Percentiles rank a stretch among this genome's conserved stretches.
These are phyloP conservation scores for Oscheius sp. DNA, from an alignment of 2,888 invertebrate genomes.

Conservation along the genomic window DNA sequence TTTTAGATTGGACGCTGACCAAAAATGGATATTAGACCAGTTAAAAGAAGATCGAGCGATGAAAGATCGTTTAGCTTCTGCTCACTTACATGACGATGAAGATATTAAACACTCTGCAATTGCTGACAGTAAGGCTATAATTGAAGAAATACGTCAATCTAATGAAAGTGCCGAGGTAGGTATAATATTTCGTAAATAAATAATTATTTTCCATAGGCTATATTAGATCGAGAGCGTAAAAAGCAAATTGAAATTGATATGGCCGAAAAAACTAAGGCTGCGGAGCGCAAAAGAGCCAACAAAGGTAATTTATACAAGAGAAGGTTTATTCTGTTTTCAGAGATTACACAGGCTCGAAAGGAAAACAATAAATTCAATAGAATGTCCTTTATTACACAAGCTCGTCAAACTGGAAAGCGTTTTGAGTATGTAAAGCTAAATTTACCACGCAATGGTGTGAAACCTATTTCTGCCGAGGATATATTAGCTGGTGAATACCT, in stretches of 20 bases:
- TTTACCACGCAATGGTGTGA: conserved; percentile 50
- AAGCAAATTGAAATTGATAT: conserved; percentile 75
- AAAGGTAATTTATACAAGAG: neutral
- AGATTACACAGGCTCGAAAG: conserved; percentile 38
- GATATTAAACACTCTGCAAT: conserved; percentile 40
- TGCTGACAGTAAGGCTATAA: conserved; percentile 78
- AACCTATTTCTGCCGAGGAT: conserved; percentile 36
- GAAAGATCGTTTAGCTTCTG: conserved; percentile 44
- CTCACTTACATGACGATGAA: conserved; percentile 40
- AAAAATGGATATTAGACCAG: conserved; percentile 76
- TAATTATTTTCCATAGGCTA: conserved; percentile 38
- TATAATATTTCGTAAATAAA: conserved; percentile 3
- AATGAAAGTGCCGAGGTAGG: conserved; percentile 84
- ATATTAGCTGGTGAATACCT: conserved; percentile 46
- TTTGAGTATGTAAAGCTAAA: conserved; percentile 42
- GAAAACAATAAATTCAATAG: no score
- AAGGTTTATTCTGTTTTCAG: conserved; percentile 23
- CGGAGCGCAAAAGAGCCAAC: conserved; percentile 74
- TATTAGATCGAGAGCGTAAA: conserved; percentile 76
- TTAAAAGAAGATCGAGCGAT: conserved; percentile 70
- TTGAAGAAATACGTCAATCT: conserved; percentile 93
- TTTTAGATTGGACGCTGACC: conserved; percentile 74
- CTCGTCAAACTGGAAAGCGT: conserved; percentile 42
- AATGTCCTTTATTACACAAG: conserved; percentile 45
- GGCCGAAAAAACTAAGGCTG: conserved; percentile 66